Conservation (phyloP, 2,888 invertebrate species). For the Dusona sp. region DNA sequence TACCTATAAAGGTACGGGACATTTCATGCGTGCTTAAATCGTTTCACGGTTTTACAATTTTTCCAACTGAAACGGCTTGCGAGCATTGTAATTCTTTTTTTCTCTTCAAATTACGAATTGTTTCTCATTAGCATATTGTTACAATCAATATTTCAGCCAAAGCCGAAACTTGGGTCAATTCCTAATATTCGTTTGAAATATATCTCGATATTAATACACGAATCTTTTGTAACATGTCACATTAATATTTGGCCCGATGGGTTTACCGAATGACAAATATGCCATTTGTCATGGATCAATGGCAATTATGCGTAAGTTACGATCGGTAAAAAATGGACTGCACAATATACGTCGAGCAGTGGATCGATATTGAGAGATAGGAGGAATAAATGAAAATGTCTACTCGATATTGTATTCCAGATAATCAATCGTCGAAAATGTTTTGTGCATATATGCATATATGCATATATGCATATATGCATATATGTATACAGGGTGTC, state of each 20-base stretch:
- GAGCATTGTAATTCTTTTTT: not conserved
- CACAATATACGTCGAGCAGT: not conserved
- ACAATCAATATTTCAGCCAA: not conserved
- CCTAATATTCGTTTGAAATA: not conserved
- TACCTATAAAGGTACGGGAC: not conserved
- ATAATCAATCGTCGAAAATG: slow-evolving; percentile 55
- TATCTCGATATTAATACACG: not conserved
- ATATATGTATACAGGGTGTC: not conserved
- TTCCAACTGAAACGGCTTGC: not conserved
- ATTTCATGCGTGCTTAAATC: not conserved
- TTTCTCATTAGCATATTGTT: not conserved
- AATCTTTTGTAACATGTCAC: not conserved
- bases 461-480: not conserved
- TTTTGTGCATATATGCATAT: not conserved
- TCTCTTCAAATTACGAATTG: not conserved
- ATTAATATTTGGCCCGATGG: slow-evolving; percentile 5
- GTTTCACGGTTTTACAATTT: not conserved
- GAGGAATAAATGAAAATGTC: slow-evolving; percentile 35
- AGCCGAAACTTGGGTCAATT: not conserved
- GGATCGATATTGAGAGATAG: not conserved
- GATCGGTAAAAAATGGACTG: slow-evolving; percentile 7
- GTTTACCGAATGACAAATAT: slow-evolving; percentile 17
- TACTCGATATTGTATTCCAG: slow-evolving; percentile 27
- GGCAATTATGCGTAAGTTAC: slow-evolving; percentile 36
- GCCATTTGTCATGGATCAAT: slow-evolving; percentile 19